These are phyloP conservation scores for Coryphaenoides rupestris DNA, from an alignment of 2,113 vertebrate genomes.

Conservation along the genomic window DNA sequence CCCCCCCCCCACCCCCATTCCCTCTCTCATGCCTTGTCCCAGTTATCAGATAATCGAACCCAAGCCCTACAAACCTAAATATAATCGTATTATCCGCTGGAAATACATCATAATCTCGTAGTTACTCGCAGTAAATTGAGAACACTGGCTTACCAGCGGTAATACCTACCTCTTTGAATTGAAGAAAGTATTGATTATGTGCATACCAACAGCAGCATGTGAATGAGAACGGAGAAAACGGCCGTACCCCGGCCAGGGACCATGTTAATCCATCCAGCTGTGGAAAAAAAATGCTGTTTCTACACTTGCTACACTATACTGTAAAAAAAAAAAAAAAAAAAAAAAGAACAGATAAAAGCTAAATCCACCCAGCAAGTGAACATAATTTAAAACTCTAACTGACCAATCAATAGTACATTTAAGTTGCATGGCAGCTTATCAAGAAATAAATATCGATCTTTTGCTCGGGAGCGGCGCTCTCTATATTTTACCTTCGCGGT, in stretches of 20 bases:
- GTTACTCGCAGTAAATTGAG: conserved; percentile 32
- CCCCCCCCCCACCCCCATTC: not conserved
- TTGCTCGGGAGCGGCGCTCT: not conserved
- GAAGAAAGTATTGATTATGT: conserved; percentile 1
- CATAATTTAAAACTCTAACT: not conserved
- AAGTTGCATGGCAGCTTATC: not conserved
- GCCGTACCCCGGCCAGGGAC: conserved; percentile 10
- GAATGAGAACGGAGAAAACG: conserved; percentile 2
- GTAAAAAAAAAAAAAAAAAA: not conserved
- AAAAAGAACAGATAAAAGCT: not conserved
- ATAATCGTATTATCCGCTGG: no score
- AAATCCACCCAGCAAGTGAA: not conserved
- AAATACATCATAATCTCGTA: no score
- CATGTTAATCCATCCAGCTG: no score
- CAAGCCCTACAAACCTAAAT: no score
- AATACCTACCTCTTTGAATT: conserved; percentile 15
- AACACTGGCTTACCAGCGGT: conserved; percentile 37
- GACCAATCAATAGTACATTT: not conserved
- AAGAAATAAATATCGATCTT: conserved; percentile 16
- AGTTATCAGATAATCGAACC: conserved; percentile 11
- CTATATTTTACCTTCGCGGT: not conserved
- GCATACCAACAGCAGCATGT: conserved; percentile 5
- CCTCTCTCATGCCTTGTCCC: not conserved
- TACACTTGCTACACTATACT: not conserved
- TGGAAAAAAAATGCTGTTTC: not conserved